Evolutionary conservation across 2,113 vertebrate genomes (phyloP).

Genomic region (Ursus arctos): DNA sequence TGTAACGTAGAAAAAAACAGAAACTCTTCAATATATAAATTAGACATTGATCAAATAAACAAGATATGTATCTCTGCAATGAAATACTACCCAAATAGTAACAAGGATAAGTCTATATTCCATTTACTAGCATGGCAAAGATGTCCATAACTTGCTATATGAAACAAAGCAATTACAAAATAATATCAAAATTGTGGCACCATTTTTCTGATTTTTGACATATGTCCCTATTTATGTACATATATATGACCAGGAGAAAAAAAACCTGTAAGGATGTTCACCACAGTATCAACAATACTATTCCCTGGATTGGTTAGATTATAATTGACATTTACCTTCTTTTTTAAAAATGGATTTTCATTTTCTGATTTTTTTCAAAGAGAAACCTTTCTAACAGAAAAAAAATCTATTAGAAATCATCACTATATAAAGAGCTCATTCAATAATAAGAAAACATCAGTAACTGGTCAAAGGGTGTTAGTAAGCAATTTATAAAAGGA

Average conservation of each 20-base stretch:
- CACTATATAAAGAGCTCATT: background rate
- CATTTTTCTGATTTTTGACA: background rate
- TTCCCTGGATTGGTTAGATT: background rate
- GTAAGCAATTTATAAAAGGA: background rate
- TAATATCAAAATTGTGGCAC: background rate
- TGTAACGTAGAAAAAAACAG: background rate
- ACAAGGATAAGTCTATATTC: background rate
- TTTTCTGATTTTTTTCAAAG: slow-evolving; percentile 16
- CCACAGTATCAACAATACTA: background rate
- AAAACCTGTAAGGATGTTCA: background rate
- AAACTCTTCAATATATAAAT: background rate
- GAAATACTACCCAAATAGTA: background rate
- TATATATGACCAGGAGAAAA: background rate
- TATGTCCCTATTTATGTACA: background rate
- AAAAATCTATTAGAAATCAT: slow-evolving; percentile 45
- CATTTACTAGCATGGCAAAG: background rate
- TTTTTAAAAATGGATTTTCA: background rate
- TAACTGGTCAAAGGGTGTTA: slow-evolving; percentile 11
- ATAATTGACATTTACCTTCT: background rate
- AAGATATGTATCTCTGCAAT: background rate
- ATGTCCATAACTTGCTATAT: background rate
- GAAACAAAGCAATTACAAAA: slow-evolving; percentile 35
- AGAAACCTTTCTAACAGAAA: slow-evolving; percentile 15
- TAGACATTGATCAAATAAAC: background rate
- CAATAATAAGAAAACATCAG: background rate